phyloP scores from a whole-genome alignment of 2,888 invertebrate genomes.

The Laspeyria flexula region DNA sequence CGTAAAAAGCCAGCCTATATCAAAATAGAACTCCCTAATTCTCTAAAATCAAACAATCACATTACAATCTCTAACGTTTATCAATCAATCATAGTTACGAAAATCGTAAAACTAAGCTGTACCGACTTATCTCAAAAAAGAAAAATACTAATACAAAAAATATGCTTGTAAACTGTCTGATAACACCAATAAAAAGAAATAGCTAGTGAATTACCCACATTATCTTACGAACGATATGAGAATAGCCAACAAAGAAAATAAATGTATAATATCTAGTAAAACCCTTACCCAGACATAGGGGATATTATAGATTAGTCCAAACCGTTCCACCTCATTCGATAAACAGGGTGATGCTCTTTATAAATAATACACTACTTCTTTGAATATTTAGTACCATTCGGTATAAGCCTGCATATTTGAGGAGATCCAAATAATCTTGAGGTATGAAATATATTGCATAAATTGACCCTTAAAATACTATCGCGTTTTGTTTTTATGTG shows the following conservation, averaged over 20 bases:
- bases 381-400: conserved; percentile 45
- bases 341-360: conserved; percentile 30
- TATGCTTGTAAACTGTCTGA: too few relatives aligned
- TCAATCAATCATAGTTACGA: too few relatives aligned
- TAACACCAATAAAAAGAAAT: background rate
- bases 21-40: too few relatives aligned
- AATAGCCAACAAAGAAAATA: background rate
- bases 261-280: background rate
- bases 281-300: conserved; percentile 4
- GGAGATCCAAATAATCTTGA: conserved; percentile 37
- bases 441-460: conserved; percentile 46
- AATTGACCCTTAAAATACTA: conserved; percentile 44
- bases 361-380: conserved; percentile 38
- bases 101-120: too few relatives aligned
- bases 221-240: too few relatives aligned
- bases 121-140: too few relatives aligned
- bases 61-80: too few relatives aligned
- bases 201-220: too few relatives aligned
- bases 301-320: conserved; percentile 38
- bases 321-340: conserved; percentile 36
- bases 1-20: too few relatives aligned
- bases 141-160: too few relatives aligned
- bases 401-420: conserved; percentile 40
- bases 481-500: conserved; percentile 27
- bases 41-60: too few relatives aligned